Percentiles rank a stretch among this genome's conserved stretches.
Evolutionary conservation across 2,113 vertebrate species (phyloP).

Genomic region (Aspiorhynchus laticeps): DNA sequence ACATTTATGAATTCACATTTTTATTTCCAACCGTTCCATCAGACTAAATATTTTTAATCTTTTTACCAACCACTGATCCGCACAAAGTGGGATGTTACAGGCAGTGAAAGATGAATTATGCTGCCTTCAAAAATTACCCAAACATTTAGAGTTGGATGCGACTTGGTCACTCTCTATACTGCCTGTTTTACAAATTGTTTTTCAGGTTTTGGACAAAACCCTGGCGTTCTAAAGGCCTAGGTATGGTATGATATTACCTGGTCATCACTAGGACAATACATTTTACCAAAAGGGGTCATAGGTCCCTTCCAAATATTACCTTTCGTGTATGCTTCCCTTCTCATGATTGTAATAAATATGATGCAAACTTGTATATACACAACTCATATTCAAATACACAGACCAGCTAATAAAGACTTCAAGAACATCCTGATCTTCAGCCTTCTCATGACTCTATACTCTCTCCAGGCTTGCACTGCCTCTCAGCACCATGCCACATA

Average conservation of each 20-base stretch:
- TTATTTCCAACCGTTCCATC: background rate
- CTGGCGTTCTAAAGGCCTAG: background rate
- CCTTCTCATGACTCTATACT: background rate
- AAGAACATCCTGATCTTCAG: background rate
- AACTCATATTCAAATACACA: background rate
- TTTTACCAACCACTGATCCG: background rate
- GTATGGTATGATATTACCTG: background rate
- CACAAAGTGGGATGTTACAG: background rate
- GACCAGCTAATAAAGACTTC: background rate
- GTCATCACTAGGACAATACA: background rate
- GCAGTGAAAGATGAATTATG: background rate
- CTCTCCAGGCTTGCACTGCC: background rate
- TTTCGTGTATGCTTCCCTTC: background rate
- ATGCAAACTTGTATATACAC: background rate
- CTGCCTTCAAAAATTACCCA: background rate
- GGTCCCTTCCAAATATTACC: background rate
- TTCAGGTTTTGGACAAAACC: background rate
- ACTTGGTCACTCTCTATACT: background rate
- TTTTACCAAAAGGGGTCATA: background rate
- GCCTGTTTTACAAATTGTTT: background rate
- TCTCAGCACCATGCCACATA: constrained; percentile 16
- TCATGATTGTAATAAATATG: background rate
- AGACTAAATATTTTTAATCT: background rate
- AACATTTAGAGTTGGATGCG: background rate
- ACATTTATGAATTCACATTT: constrained; percentile 2